Evolutionary conservation across 2,113 vertebrate genomes (phyloP), one percentile per base, ranked within the genome.

Genomic region (Malurus melanocephalus): DNA sequence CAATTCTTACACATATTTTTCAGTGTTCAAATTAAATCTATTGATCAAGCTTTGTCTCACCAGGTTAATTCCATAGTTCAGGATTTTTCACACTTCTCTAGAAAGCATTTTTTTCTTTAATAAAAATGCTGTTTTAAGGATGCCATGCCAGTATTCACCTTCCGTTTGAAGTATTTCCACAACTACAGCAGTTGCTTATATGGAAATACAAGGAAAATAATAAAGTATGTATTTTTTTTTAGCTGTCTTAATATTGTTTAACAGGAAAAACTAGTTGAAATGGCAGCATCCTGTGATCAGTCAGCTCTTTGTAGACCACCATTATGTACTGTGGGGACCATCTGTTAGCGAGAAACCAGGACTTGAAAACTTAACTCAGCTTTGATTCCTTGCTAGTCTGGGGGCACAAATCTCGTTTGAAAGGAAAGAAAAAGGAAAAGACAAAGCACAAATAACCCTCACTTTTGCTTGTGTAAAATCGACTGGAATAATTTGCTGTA

Each of bases 281-380:
- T 84, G 78, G n/a, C 66, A 93, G 46, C 55, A 79, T 90, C 55
- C 27, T 88, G 43, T 79, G 61, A 69, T 68, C 74, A 76, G 62
- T 42, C 53, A 75, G 72, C 62, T 88, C 46, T 92, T 77, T 94
- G 71, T 88, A 87, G 87, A 92, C 90, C 74, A 17, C 80, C 52
- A 28, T 86, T 30, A 26, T 66, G 48, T 76, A 59, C 62, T 60
- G 57, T 43, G 51, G 56, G 51, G 60, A 85, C 88, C 80, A 88
- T 91, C 92, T 90, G 92, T 88, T 78, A 49, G 60, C 33, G 62
- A 69, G 59, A 90, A 86, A 88, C 46, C 51, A 76, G 74, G 43
- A 55, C 80, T 87, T 73, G 71, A 55, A 72, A 81, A 82, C 33
- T 92, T 84, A 42, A 42, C 18, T 85, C 82, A 8, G 13, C 73